Conservation (phyloP, 2,797 vertebrate genomes). For the Carduelis carduelis region DNA sequence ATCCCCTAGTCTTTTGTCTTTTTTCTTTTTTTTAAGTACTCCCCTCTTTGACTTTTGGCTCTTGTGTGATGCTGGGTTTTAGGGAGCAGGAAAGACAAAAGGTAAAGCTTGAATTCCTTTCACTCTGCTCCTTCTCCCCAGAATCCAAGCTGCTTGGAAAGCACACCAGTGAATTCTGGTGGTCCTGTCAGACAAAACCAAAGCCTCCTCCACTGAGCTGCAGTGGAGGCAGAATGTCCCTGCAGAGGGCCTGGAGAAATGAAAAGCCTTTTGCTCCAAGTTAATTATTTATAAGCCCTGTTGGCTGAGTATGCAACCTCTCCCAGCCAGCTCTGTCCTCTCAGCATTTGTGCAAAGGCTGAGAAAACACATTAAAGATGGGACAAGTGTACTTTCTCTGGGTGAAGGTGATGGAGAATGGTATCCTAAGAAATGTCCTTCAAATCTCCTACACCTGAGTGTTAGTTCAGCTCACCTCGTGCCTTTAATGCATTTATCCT, state of each 20-base stretch:
- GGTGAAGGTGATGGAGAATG: fast-evolving
- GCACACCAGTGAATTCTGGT: not conserved
- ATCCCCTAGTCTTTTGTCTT: fast-evolving
- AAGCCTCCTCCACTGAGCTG: not conserved
- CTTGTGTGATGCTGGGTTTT: not conserved
- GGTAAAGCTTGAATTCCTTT: not conserved
- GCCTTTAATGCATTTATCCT: not conserved
- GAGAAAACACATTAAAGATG: slow-evolving; percentile 4
- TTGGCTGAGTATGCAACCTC: not conserved
- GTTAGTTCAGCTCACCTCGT: not conserved
- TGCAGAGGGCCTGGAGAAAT: not conserved
- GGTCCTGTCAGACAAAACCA: not conserved
- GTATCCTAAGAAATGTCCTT: not conserved
- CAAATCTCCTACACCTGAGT: not conserved
- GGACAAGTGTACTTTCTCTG: not conserved
- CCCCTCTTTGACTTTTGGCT: not conserved
- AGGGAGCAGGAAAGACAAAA: not conserved
- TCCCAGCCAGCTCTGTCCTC: not conserved
- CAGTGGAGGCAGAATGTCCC: not conserved
- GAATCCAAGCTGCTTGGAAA: not conserved
- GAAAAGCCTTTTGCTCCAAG: not conserved
- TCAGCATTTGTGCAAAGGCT: slow-evolving; percentile 10
- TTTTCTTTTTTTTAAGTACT: not conserved
- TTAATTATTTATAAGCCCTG: slow-evolving; percentile 27
- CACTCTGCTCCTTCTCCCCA: fast-evolving